These are phyloP conservation scores for Chorisops tibialis DNA, from an alignment of 2,888 invertebrate species.

Conservation along the genomic window DNA sequence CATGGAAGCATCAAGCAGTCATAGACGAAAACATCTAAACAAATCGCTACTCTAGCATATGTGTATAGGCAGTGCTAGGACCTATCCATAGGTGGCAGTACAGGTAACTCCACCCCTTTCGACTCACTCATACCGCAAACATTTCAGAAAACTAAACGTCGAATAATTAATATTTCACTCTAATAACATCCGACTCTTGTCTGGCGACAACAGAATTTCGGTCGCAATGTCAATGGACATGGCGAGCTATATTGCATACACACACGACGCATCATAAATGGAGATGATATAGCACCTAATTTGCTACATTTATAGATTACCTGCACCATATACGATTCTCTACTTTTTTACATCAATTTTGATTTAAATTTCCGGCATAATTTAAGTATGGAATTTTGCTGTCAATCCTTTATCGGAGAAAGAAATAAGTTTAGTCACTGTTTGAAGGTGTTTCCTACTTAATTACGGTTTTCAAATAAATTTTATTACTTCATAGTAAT, in stretches of 20 bases:
- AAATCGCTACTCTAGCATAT: neutral
- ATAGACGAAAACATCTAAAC: neutral
- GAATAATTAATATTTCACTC: constrained; percentile 12
- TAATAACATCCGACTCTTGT: constrained; percentile 2
- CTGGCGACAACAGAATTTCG: neutral
- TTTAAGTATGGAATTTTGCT: neutral
- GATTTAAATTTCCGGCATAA: constrained; percentile 1
- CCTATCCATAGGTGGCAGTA: neutral
- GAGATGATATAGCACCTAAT: neutral
- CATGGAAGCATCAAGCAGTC: neutral
- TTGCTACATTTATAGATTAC: neutral
- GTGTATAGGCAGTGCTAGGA: neutral
- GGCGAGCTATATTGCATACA: no score
- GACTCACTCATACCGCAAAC: neutral
- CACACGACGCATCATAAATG: neutral
- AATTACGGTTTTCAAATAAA: no score
- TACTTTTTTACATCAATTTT: neutral
- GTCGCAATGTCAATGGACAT: neutral
- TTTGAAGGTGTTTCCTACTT: no score
- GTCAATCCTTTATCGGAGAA: no score
- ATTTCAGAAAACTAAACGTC: neutral
- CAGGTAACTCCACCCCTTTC: neutral
- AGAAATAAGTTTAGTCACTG: no score
- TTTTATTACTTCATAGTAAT: no score
- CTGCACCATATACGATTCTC: neutral